Evolutionary conservation across 2,797 vertebrate genomes (phyloP).

Genomic region (Platyrinchus mystaceus): DNA sequence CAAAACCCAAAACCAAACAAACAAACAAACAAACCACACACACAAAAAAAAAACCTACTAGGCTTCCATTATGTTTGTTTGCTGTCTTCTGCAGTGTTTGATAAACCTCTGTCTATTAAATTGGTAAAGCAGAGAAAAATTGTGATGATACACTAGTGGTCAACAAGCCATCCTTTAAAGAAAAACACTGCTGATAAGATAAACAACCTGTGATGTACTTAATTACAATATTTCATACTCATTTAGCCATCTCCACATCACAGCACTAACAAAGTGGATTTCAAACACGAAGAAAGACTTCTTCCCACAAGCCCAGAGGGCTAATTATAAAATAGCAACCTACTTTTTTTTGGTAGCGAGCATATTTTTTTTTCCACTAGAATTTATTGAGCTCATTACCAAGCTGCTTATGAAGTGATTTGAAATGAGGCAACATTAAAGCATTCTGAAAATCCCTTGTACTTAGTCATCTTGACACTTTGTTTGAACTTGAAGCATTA

Average conservation of each 20-base stretch:
- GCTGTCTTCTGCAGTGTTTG: background rate
- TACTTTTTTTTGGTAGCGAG: constrained; percentile 69
- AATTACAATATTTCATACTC: constrained; percentile 86
- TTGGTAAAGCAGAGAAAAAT: constrained; percentile 30
- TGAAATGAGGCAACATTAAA: constrained; percentile 88
- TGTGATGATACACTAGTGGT: constrained; percentile 65
- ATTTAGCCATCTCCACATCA: constrained; percentile 79
- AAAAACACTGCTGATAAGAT: constrained; percentile 77
- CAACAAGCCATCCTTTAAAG: constrained; percentile 71
- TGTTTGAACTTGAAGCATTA: constrained; percentile 89
- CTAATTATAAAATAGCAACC: constrained; percentile 87
- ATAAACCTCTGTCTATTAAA: constrained; percentile 42
- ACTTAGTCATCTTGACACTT: constrained; percentile 91
- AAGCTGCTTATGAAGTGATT: constrained; percentile 85
- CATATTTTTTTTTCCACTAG: constrained; percentile 60
- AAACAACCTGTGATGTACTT: constrained; percentile 84
- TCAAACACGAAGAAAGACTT: constrained; percentile 78
- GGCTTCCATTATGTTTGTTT: background rate
- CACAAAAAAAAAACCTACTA: background rate
- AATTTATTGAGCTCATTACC: constrained; percentile 89
- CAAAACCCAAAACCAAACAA: no score
- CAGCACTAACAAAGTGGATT: constrained; percentile 80
- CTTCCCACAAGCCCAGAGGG: constrained; percentile 80
- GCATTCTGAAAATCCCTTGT: constrained; percentile 86
- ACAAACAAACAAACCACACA: no score